Percentiles rank a stretch among this genome's conserved stretches.
Evolutionary conservation across 92 coral and sea anemone species (phyloP).

Genomic region (Bergia puertoricense): DNA sequence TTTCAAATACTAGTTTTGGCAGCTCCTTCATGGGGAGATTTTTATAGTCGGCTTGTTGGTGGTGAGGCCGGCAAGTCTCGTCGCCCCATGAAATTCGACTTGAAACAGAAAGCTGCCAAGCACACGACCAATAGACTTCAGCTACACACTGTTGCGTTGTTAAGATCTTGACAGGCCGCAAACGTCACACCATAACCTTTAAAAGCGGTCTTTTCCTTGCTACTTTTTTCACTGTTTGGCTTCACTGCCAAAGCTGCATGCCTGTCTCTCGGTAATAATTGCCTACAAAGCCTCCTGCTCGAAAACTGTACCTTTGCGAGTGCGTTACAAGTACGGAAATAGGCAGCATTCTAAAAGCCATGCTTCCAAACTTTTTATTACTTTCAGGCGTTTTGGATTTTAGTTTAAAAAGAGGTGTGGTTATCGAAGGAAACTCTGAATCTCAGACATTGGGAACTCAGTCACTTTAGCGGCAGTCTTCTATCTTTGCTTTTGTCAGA

Average conservation of each 20-base stretch:
- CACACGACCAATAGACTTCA: conserved; percentile 31
- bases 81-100: conserved; percentile 40
- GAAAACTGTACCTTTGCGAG: neutral
- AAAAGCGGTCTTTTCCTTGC: neutral
- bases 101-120: conserved; percentile 24
- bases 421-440: too few relatives aligned
- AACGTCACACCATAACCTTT: conserved; percentile 15
- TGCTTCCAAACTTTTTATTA: too few relatives aligned
- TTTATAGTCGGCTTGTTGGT: conserved; percentile 38
- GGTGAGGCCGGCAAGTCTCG: conserved; percentile 38
- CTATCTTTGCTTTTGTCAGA: too few relatives aligned
- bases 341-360: too few relatives aligned
- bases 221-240: neutral
- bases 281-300: neutral
- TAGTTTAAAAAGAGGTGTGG: too few relatives aligned
- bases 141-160: conserved; percentile 40
- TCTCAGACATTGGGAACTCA: too few relatives aligned
- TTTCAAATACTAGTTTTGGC: neutral
- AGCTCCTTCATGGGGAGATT: conserved; percentile 30
- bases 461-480: too few relatives aligned
- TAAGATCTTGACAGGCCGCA: conserved; percentile 35
- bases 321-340: neutral
- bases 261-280: neutral
- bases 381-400: too few relatives aligned
- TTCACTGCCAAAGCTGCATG: neutral